Conservation (phyloP, 2,797 vertebrate genomes). For the Notolepis coatsorum region DNA sequence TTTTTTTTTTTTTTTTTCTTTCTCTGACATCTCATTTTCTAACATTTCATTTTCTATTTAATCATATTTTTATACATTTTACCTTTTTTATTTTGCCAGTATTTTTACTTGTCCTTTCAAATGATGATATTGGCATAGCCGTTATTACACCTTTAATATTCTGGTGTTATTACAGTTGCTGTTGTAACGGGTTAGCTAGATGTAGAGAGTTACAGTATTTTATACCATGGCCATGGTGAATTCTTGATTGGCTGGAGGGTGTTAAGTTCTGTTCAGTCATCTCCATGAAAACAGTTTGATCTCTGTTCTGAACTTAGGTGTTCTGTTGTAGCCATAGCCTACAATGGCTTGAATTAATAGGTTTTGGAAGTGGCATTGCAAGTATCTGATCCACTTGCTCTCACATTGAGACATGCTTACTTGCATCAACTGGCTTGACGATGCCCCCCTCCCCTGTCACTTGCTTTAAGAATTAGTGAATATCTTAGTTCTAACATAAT, state of each 20-base stretch:
- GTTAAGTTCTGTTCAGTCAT: constrained; percentile 7
- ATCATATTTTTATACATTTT: constrained; percentile 32
- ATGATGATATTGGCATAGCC: constrained; percentile 14
- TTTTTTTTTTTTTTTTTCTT: constrained; percentile 16
- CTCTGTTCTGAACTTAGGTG: neutral
- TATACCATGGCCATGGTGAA: neutral
- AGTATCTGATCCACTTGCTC: neutral
- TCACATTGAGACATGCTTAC: neutral
- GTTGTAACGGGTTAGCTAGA: neutral
- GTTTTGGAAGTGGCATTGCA: too few relatives aligned
- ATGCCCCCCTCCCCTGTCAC: too few relatives aligned
- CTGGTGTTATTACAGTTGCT: neutral
- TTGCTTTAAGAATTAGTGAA: too few relatives aligned
- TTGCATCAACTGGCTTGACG: neutral
- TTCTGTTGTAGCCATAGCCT: constrained; percentile 13
- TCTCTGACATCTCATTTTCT: constrained; percentile 20
- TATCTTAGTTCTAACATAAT: too few relatives aligned
- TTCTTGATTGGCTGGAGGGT: neutral
- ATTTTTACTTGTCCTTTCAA: constrained; percentile 1
- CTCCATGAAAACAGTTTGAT: constrained; percentile 13
- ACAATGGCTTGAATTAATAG: constrained; percentile 1
- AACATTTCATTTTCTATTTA: constrained; percentile 27
- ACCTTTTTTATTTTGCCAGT: constrained; percentile 26
- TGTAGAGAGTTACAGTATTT: constrained; percentile 20
- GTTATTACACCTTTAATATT: constrained; percentile 8